These are phyloP conservation scores for Tetropium fuscum DNA, from an alignment of 2,888 invertebrate genomes.

Conservation along the genomic window DNA sequence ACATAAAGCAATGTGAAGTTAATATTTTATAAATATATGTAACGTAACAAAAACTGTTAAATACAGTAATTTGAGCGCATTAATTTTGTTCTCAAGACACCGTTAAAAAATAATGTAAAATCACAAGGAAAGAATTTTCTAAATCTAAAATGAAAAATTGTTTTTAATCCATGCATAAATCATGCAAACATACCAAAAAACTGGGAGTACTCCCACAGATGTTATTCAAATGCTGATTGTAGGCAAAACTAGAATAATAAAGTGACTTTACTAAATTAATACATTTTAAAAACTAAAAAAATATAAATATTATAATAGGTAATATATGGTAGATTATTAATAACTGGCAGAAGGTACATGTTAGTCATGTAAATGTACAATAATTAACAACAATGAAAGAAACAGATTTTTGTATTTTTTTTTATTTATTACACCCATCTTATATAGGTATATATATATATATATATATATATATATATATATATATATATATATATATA, in stretches of 20 bases:
- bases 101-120: neutral
- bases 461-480: too few relatives aligned
- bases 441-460: too few relatives aligned
- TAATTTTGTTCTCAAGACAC: neutral
- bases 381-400: too few relatives aligned
- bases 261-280: conserved; percentile 44
- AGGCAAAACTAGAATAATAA: conserved; percentile 63
- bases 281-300: conserved; percentile 9
- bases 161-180: conserved; percentile 16
- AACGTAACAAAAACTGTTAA: conserved; percentile 6
- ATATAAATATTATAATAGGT: too few relatives aligned
- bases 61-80: neutral
- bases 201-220: conserved; percentile 41
- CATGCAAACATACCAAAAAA: conserved; percentile 55
- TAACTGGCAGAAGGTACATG: too few relatives aligned
- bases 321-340: too few relatives aligned
- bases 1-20: conserved; percentile 22
- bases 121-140: conserved; percentile 11
- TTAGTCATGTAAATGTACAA: too few relatives aligned
- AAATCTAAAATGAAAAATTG: conserved; percentile 24
- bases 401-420: too few relatives aligned
- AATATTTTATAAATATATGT: conserved; percentile 7
- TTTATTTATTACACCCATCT: too few relatives aligned
- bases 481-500: too few relatives aligned
- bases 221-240: conserved; percentile 63